Evolutionary conservation across 2,888 invertebrate genomes (phyloP), one percentile per base, ranked within the genome.

Genomic region (Philereme vetulata): DNA sequence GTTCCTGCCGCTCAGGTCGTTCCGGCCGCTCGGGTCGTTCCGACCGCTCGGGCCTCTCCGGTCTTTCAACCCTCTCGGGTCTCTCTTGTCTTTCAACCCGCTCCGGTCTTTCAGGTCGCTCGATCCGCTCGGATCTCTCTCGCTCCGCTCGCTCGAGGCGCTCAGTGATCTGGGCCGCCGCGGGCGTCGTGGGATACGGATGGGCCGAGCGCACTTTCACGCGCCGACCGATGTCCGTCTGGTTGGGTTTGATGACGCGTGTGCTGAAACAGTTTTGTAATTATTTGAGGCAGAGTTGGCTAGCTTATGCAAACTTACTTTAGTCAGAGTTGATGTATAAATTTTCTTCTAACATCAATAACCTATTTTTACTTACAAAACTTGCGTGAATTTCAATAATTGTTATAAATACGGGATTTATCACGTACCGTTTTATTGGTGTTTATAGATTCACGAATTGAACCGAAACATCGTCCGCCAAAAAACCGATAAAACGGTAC

Each of bases 241-340:
- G 96, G 90, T 96, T 97, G 73, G 96, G 96, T 90, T 98, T 98
- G 83, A 98, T 98, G 86, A 97, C 98, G 85, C 97, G 95, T 78
- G 98, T 97, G 93, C 98, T 97, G 93, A 54, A 93, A 93, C 58
- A 65, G 55, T 53, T 59, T 63, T 34, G 21, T 4, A 50, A 64
- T 38, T 47, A 33, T 43, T 43, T 50, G 5, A 51, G 54, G 10
- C 51, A 10, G 35, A 21, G 21, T 21, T 21, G 21, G 21, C 21
- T 21, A 21, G 21, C 21, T 21, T 21, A 21, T 21, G 2, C 21
- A 21, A 21, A 21, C 21, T 21, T 21, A 21, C 21, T 21, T 21
- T 2, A 21, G 21, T 21, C 21, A 21, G 21, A 21, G 21, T 21
- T 21, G 21, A 21, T 21, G 2, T 21, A 21, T 21, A 21, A 21